phyloP scores from a whole-genome alignment of 2,113 vertebrate genomes.

The Calyptomena viridis region DNA sequence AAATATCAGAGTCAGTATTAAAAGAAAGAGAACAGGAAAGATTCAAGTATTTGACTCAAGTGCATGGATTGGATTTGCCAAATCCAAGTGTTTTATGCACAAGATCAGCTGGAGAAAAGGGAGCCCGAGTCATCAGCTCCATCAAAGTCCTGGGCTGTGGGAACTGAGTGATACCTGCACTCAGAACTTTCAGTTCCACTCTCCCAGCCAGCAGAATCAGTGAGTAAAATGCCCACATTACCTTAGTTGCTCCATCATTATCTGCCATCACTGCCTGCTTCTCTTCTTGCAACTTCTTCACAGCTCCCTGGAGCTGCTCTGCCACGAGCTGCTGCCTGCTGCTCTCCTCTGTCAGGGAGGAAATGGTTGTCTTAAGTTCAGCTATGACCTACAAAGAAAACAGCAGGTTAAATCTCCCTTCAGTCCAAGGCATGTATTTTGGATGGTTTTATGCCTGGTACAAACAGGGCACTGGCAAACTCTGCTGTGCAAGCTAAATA shows the following conservation, averaged over 20 bases:
- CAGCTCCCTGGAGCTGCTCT: constrained; percentile 78
- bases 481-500: constrained; percentile 25
- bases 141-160: constrained; percentile 30
- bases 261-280: constrained; percentile 79
- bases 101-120: constrained; percentile 33
- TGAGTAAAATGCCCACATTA: constrained; percentile 69
- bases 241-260: constrained; percentile 83
- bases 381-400: constrained; percentile 81
- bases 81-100: neutral
- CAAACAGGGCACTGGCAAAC: constrained; percentile 29
- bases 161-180: constrained; percentile 43
- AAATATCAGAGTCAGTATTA: neutral
- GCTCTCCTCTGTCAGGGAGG: constrained; percentile 79
- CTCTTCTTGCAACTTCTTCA: constrained; percentile 80
- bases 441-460: constrained; percentile 46
- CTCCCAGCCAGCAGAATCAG: constrained; percentile 66
- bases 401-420: constrained; percentile 48
- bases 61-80: constrained; percentile 31
- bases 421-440: constrained; percentile 30
- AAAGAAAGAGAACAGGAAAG: constrained; percentile 26
- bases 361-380: constrained; percentile 80
- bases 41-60: constrained; percentile 23
- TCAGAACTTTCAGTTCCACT: constrained; percentile 59
- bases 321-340: constrained; percentile 75
- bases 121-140: constrained; percentile 50